phyloP scores from a whole-genome alignment of 2,888 invertebrate species.

The Parnassius glacialis region DNA sequence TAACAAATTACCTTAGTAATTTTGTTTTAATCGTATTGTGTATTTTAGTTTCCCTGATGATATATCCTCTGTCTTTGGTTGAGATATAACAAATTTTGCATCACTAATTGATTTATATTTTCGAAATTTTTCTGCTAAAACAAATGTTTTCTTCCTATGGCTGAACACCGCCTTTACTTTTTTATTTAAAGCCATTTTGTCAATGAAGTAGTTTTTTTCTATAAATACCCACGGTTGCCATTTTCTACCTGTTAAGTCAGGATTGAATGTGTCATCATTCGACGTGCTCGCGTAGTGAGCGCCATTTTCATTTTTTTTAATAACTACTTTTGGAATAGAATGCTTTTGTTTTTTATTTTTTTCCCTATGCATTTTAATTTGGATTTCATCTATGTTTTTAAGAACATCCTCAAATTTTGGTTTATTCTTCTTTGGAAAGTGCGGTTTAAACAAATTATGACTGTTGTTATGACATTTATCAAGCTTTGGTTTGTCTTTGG shows the following conservation, averaged over 20 bases:
- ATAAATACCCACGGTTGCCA: constrained; percentile 79
- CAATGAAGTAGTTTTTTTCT: constrained; percentile 68
- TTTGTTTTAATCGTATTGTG: constrained; percentile 69
- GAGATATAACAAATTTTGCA: constrained; percentile 67
- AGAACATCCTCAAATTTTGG: constrained; percentile 78
- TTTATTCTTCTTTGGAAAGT: constrained; percentile 62
- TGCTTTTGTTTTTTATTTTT: constrained; percentile 62
- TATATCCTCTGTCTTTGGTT: constrained; percentile 52
- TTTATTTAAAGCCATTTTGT: constrained; percentile 68
- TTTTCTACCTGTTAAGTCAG: constrained; percentile 73
- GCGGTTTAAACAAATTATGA: constrained; percentile 38
- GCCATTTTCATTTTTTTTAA: constrained; percentile 71
- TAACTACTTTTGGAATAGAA: constrained; percentile 71
- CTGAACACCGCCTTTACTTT: constrained; percentile 66
- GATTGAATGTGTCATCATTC: constrained; percentile 52
- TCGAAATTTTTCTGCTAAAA: constrained; percentile 64
- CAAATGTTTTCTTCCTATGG: constrained; percentile 62
- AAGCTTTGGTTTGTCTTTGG: constrained; percentile 60
- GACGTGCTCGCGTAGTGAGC: constrained; percentile 72
- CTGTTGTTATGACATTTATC: constrained; percentile 37
- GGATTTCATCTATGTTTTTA: constrained; percentile 74
- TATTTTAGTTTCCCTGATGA: constrained; percentile 65
- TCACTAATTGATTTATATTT: constrained; percentile 67
- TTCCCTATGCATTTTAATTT: constrained; percentile 67
- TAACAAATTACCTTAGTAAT: constrained; percentile 39